A percentile compares a stretch with the other conserved stretches of the same genome.
Evolutionary conservation across 2,113 vertebrate species (phyloP).

Genomic region (Trinectes maculatus): DNA sequence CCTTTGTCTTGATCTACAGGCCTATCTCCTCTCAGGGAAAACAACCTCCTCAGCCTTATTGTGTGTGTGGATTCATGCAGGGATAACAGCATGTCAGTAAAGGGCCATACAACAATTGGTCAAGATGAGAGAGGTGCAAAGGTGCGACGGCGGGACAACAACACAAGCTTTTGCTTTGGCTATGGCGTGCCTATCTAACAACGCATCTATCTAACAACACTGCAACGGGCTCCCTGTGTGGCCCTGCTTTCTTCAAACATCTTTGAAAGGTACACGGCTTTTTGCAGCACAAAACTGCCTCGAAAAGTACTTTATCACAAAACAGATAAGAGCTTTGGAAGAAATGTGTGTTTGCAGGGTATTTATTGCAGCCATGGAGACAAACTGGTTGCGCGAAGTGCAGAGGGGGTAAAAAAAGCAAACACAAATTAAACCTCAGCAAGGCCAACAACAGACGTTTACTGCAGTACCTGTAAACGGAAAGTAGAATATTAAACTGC

Average conservation of each 20-base stretch:
- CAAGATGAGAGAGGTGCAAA: slow-evolving; percentile 79
- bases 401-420: slow-evolving; percentile 9
- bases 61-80: slow-evolving; percentile 55
- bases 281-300: slow-evolving; percentile 29
- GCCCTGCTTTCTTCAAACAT: slow-evolving; percentile 37
- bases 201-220: slow-evolving; percentile 60
- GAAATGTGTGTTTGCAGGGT: slow-evolving; percentile 19
- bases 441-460: neutral
- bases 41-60: slow-evolving; percentile 49
- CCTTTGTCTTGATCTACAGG: slow-evolving; percentile 58
- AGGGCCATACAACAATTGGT: slow-evolving; percentile 60
- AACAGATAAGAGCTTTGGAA: slow-evolving; percentile 43
- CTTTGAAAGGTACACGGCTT: slow-evolving; percentile 24
- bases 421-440: slow-evolving; percentile 4
- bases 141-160: slow-evolving; percentile 46
- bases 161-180: slow-evolving; percentile 71
- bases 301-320: slow-evolving; percentile 46
- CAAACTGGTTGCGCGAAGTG: slow-evolving; percentile 15
- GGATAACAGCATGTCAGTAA: slow-evolving; percentile 57
- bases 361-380: slow-evolving; percentile 51
- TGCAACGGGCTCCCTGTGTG: slow-evolving; percentile 62
- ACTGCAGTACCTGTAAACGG: neutral
- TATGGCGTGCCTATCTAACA: slow-evolving; percentile 64
- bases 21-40: slow-evolving; percentile 53
- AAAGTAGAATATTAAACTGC: neutral